Evolutionary conservation across 2,888 invertebrate species (phyloP).

Genomic region (Meliscaeva auricollis): DNA sequence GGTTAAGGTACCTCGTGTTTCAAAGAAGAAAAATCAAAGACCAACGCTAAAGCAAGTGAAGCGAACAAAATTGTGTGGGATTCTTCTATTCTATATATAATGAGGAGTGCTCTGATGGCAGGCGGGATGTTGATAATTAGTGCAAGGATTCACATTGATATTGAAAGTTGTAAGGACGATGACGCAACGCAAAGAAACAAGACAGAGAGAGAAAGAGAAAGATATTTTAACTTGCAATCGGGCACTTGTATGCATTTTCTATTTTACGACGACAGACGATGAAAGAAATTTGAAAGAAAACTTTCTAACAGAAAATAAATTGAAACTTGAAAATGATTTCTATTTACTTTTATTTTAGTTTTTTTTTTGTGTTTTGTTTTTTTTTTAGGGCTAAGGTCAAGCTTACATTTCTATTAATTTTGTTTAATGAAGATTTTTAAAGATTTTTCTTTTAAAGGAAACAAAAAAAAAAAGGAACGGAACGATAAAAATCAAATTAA

Average conservation of each 20-base stretch:
- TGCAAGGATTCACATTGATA: conserved; percentile 68
- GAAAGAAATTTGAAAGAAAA: neutral
- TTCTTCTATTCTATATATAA: conserved; percentile 36
- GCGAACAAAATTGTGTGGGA: conserved; percentile 16
- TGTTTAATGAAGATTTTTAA: conserved; percentile 2
- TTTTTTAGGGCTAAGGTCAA: neutral
- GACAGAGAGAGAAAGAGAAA: neutral
- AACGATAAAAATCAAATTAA: too few relatives aligned
- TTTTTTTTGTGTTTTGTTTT: conserved; percentile 2
- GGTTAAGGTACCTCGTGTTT: too few relatives aligned
- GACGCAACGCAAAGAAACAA: conserved; percentile 14
- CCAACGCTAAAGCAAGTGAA: conserved; percentile 29
- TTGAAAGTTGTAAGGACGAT: conserved; percentile 46
- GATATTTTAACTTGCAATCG: neutral
- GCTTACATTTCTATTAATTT: neutral
- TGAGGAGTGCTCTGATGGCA: conserved; percentile 41
- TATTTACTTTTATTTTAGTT: neutral
- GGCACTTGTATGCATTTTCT: neutral
- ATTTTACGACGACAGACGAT: neutral
- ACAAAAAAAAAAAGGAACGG: neutral
- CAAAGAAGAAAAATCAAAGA: conserved; percentile 30
- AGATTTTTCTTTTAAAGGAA: neutral
- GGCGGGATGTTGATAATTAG: conserved; percentile 69
- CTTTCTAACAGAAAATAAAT: neutral
- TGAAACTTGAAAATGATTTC: neutral